phyloP scores from a whole-genome alignment of 2,113 vertebrate genomes.

The Psilopsiagon aurifrons region DNA sequence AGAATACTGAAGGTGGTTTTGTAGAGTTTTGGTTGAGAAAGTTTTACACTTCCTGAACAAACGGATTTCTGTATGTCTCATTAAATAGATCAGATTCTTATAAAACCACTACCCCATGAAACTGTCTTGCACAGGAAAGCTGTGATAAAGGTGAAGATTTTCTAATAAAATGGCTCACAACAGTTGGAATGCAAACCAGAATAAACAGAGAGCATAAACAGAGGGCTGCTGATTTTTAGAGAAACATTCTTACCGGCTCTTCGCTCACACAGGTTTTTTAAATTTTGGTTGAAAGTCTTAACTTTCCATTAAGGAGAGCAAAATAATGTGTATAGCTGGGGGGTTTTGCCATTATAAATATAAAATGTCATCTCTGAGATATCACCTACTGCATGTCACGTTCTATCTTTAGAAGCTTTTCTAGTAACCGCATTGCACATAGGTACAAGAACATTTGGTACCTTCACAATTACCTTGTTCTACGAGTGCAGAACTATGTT shows the following conservation, averaged over 20 bases:
- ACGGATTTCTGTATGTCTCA: background rate
- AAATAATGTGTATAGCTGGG: background rate
- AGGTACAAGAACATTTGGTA: background rate
- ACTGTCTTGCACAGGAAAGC: background rate
- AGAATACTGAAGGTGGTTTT: background rate
- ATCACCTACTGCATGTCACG: background rate
- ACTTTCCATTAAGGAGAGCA: background rate
- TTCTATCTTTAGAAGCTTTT: background rate
- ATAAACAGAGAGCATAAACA: background rate
- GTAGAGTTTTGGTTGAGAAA: background rate
- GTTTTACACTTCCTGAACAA: background rate
- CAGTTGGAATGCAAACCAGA: background rate
- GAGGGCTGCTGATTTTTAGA: background rate
- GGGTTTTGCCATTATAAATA: background rate
- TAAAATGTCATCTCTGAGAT: background rate
- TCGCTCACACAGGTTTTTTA: accelerated
- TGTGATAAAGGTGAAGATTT: background rate
- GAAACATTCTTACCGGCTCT: background rate
- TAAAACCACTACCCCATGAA: background rate
- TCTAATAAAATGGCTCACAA: background rate
- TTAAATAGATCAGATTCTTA: background rate
- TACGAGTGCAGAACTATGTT: background rate
- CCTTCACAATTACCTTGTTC: background rate
- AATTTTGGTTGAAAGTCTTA: background rate
- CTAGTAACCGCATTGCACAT: background rate